Evolutionary conservation across 1,140 invertebrate genomes (phyloP), one percentile per base, ranked within the genome.

Genomic region (Caerostris extrusa): DNA sequence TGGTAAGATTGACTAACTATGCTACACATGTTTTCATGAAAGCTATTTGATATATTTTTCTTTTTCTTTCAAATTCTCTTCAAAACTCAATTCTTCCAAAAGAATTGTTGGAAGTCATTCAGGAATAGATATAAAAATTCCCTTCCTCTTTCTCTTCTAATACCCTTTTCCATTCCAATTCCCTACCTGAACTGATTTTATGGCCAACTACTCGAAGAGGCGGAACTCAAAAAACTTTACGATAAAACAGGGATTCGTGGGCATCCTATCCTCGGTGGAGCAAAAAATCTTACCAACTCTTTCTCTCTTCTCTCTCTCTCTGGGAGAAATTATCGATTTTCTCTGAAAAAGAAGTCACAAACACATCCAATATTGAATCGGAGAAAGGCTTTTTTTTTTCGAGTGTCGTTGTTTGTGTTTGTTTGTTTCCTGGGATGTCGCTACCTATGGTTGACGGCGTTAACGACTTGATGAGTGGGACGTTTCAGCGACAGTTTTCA

Each of bases 401-500:
- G 85, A 34, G 17, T 87, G 55, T 61, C 34, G 55, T 82, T 82
- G 60, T 50, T 61, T 85, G 77, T 50, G 12, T 19, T 92, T 61
- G n/a, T 64, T 58, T 85, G 56, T 5, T 91, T 91, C 87, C 87
- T 55, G 34, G 12, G 34, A 55, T 53, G 67, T 81, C 55, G 58
- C 58, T 53, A 64, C 77, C 57, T 86, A 87, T 71, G 83, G 82
- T 87, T 93, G 91, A 93, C 82, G 91, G 82, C 64, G 55, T 77
- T 93, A 87, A 93, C 91, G 91, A 93, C 82, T 93, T 87, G 91
- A 93, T 93, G 91, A 93, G 91, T 71, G 17, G 82, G 83, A 71
- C 81, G 77, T 92, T 92, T 92, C 81, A 85, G 34, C 58, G 81
- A 83, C 61, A 57, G 64, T 85, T 87, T 93, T 93, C 83, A 71